These are phyloP conservation scores for Gari tellinella DNA, from an alignment of 2,888 invertebrate genomes.

Conservation along the genomic window DNA sequence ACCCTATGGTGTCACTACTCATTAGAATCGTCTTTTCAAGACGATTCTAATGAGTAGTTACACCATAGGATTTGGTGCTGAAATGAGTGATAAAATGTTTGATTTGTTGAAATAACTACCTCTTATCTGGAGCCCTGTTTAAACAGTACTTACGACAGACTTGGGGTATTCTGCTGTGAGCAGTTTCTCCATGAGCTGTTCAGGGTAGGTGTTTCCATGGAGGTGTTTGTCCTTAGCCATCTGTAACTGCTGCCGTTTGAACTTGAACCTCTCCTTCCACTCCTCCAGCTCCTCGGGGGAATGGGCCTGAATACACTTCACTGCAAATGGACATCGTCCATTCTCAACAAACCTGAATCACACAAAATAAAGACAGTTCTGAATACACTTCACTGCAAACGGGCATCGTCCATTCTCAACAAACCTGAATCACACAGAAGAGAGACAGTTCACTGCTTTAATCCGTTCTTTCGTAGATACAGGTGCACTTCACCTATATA, in stretches of 20 bases:
- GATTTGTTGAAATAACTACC: too few relatives aligned
- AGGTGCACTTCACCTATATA: too few relatives aligned
- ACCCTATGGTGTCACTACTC: too few relatives aligned
- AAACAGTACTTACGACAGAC: constrained; percentile 85
- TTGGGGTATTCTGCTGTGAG: constrained; percentile 87
- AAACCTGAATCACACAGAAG: too few relatives aligned
- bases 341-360: constrained; percentile 71
- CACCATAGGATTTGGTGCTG: too few relatives aligned
- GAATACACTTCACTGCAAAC: constrained; percentile 90
- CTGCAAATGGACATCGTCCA: constrained; percentile 88
- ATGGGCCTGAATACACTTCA: constrained; percentile 91
- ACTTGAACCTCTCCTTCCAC: constrained; percentile 90
- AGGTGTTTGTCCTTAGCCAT: constrained; percentile 89
- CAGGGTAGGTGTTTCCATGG: constrained; percentile 87
- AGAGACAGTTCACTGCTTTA: too few relatives aligned
- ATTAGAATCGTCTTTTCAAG: too few relatives aligned
- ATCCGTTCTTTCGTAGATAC: too few relatives aligned
- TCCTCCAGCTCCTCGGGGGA: constrained; percentile 89
- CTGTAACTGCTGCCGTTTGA: constrained; percentile 85
- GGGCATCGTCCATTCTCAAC: constrained; percentile 85
- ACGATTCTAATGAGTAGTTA: too few relatives aligned
- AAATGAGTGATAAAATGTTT: too few relatives aligned
- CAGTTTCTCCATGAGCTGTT: constrained; percentile 88
- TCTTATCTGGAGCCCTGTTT: too few relatives aligned
- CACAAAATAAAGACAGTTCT: too few relatives aligned